A percentile compares a stretch with the other conserved stretches of the same genome.
Evolutionary conservation across 1,140 invertebrate species (phyloP).

Genomic region (Aphaenogaster floridana): DNA sequence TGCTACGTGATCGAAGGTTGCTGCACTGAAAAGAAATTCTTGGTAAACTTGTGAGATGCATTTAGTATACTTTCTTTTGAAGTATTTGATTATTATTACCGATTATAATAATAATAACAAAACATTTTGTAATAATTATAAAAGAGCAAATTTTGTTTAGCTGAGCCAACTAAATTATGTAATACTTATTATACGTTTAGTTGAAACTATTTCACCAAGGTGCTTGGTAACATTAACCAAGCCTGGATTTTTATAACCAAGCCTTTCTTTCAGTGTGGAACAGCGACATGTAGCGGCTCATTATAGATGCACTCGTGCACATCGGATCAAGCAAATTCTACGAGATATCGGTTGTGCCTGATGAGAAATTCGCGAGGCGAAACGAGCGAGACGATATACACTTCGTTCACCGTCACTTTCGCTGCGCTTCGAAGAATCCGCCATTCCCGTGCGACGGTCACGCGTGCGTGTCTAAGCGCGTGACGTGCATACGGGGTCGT

Average conservation of each 20-base stretch:
- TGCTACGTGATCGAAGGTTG: neutral
- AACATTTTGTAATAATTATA: too few species aligned
- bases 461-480: constrained; percentile 71
- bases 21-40: neutral
- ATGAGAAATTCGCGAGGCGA: constrained; percentile 65
- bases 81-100: too few species aligned
- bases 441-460: constrained; percentile 66
- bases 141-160: too few species aligned
- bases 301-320: neutral
- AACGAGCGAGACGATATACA: constrained; percentile 52
- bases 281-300: neutral
- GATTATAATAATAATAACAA: too few species aligned
- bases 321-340: constrained; percentile 1
- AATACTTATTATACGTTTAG: too few species aligned
- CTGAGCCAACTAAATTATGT: too few species aligned
- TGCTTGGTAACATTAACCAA: too few species aligned
- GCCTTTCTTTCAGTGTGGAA: neutral
- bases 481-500: constrained; percentile 82
- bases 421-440: constrained; percentile 68
- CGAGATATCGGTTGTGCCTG: neutral
- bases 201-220: too few species aligned
- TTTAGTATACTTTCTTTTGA: too few species aligned
- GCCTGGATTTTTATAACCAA: too few species aligned
- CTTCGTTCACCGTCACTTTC: constrained; percentile 70
- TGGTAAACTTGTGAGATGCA: too few species aligned